Evolutionary conservation across 2,113 vertebrate species (phyloP).

Genomic region (Neomonachus schauinslandi): DNA sequence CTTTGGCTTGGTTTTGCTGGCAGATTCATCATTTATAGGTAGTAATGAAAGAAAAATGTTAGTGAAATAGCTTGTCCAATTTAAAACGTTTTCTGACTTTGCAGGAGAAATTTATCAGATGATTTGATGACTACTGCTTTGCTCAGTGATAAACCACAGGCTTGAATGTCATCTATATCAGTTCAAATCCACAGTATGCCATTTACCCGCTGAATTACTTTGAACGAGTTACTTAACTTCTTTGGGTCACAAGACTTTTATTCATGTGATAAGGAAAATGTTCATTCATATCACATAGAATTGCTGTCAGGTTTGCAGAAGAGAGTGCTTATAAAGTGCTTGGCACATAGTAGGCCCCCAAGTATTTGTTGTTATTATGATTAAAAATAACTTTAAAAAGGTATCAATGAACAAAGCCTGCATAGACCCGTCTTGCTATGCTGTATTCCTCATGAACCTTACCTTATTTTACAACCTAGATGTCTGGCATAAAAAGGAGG

Average conservation of each 20-base stretch:
- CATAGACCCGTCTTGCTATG: not conserved
- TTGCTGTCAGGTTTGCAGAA: not conserved
- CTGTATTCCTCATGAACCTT: not conserved
- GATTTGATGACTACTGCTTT: not conserved
- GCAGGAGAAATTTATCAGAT: conserved; percentile 28
- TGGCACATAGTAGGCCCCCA: not conserved
- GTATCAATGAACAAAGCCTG: not conserved
- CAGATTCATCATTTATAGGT: not conserved
- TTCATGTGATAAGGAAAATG: not conserved
- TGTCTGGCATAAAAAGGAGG: not conserved
- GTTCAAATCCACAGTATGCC: not conserved
- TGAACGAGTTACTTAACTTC: not conserved
- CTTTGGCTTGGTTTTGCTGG: not conserved
- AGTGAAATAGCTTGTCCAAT: not conserved
- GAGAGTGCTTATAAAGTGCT: not conserved
- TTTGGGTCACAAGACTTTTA: not conserved
- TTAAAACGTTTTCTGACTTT: conserved; percentile 48
- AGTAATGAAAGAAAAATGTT: not conserved
- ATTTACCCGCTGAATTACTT: not conserved
- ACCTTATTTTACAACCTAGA: conserved; percentile 5
- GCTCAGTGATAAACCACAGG: not conserved
- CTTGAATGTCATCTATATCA: not conserved
- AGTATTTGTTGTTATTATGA: not conserved
- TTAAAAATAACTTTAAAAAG: not conserved
- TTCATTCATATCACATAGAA: not conserved